Evolutionary conservation across 2,888 invertebrate genomes (phyloP).

Genomic region (Bhutanitis thaidina): DNA sequence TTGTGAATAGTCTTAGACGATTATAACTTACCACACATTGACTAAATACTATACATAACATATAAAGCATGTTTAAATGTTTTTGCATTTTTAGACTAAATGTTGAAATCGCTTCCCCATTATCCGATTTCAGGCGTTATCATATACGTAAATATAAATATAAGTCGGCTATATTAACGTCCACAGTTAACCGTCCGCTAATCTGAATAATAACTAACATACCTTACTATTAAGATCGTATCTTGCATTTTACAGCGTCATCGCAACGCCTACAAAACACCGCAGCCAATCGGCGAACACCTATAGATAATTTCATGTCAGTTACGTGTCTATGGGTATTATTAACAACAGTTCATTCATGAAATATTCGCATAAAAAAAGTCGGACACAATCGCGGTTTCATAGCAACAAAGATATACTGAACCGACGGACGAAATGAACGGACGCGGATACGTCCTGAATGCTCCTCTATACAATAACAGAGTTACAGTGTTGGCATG

Average conservation of each 20-base stretch:
- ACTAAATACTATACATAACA: no score
- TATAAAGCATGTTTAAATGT: no score
- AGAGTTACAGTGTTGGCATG: conserved; percentile 70
- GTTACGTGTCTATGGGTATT: conserved; percentile 6
- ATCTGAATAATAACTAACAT: conserved; percentile 2
- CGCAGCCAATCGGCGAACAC: conserved; percentile 5
- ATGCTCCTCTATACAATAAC: conserved; percentile 70
- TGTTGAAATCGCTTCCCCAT: no score
- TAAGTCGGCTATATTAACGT: not conserved
- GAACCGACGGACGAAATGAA: conserved; percentile 55
- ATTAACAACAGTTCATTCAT: conserved; percentile 23
- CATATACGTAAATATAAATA: not conserved
- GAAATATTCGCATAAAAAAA: conserved; percentile 28
- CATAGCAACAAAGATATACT: conserved; percentile 71
- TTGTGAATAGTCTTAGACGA: no score
- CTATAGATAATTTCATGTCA: not conserved
- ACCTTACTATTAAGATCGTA: conserved; percentile 1
- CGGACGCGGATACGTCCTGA: conserved; percentile 39
- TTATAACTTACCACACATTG: no score
- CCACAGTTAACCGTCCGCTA: not conserved
- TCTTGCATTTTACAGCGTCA: not conserved
- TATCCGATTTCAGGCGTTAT: not conserved
- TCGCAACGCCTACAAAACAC: conserved; percentile 2
- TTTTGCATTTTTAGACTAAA: no score
- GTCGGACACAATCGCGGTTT: conserved; percentile 61